Evolutionary conservation across 2,113 vertebrate species (phyloP), one percentile per base, ranked within the genome.

Genomic region (Etia nguti): DNA sequence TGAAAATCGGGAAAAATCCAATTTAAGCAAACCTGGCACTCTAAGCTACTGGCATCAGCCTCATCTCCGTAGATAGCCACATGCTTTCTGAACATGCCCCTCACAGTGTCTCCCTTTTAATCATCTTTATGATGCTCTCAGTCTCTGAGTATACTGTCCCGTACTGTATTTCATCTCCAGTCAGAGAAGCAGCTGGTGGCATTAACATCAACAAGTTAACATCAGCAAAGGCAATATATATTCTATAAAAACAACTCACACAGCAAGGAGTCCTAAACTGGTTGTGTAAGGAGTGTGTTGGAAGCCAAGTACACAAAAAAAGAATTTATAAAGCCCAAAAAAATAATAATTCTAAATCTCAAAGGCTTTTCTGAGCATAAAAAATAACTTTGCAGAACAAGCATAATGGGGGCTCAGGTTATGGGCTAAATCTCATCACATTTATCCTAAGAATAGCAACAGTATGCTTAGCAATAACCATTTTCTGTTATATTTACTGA

Each of bases 61-160:
- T 54, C 24, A 34, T 31, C 52, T 80, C 89, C 29, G 11, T 70
- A 91, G 43, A 93, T 89, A 89, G 86, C 56, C 26, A 84, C 65
- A 29, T 79, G 24, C 81, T 82, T 88, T 83, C 62, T 68, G 16
- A 85, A 90, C 86, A 82, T 92, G 84, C 56, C 90, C 70, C 73
- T 54, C 79, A 70, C 1, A 48, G 54, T n/a, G 41, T 55, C 41
- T 50, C 77, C 55, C 84, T 84, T 94, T 93, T 54, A 90, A 92
- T 88, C 70, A 88, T 89, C 90, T 94, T 89, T 93, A 94, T 91
- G 92, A 93, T 83, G 79, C 83, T 57, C 82, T 89, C 81, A 46
- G 89, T 84, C 85, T 87, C 81, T 57, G 65, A 26, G 82, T 70
- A 84, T 60, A 85, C 38, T 54, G 24, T 81, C 83, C 82, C 41